Base-by-base conservation (phyloP, 1,140 invertebrate genomes). In the Philotrypesis tridentata region DNA sequence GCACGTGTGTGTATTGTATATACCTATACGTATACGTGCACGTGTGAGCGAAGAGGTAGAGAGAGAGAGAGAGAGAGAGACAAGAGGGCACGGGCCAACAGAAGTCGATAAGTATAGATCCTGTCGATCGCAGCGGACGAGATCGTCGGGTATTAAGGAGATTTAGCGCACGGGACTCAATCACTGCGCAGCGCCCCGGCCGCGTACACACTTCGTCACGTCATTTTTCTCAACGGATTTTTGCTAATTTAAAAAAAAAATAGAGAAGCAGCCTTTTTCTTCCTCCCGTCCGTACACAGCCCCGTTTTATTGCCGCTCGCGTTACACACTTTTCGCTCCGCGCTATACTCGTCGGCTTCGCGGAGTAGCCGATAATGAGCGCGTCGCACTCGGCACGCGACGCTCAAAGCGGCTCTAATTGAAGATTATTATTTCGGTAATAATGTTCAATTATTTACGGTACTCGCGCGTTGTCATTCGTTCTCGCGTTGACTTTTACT, bases 31-130 rank as follows among this genome's bases (percentile, higher is more conserved):
- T n/a, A n/a, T n/a, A n/a, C n/a, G n/a, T n/a, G n/a, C n/a, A n/a
- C n/a, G 43, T 25, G 65, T 55, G 29, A 27, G 40, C 43, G 77
- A 31, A 29, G 43, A 25, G n/a, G n/a, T n/a, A n/a, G n/a, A 73
- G 73, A 33, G 55, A 12, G 77, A 27, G 68, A 31, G 37, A 11
- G 37, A 37, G 37, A 33, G 70, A 61, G 76, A 70, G 63, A 65
- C 11, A 60, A 25, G 73, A 31, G 48, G 65, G 33, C 23, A 4
- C 25, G 67, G 43, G 79, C 85, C 83, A 74, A 87, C 87, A 84
- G 87, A 87, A 87, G 88, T 88, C 88, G 87, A 89, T 90, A 90
- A 89, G 87, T 90, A 89, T 90, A 89, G 85, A 89, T 88, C 85
- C 85, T 87, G 86, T 88, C 87, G 86, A 85, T 87, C 84, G 81